Evolutionary conservation across 2,113 vertebrate genomes (phyloP), one percentile per base, ranked within the genome.

Genomic region (Panthera tigris): DNA sequence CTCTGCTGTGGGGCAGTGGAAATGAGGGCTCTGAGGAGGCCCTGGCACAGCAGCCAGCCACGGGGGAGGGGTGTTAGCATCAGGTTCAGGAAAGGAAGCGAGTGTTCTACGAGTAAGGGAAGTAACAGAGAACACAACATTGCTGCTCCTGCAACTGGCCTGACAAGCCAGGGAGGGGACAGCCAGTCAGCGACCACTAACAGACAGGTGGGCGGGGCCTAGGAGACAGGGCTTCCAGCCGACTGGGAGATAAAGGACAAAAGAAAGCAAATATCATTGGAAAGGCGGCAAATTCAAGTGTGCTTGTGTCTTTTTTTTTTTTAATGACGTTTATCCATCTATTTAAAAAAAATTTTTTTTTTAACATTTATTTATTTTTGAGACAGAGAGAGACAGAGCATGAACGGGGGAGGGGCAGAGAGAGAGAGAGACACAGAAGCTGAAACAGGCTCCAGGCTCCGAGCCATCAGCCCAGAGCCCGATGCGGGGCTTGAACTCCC

Each of bases 121-220:
- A 57, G 27, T 2, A 27, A 45, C 11, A 82, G 52, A 41, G 90
- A 23, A 73, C 10, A 76, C 50, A n/a, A 3, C 12, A 8, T 19
- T 0, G 0, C 63, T 55, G 39, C 63, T 23, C 9, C 68, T 48
- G 29, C 1, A 8, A 52, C 39, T 15, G n/a, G 65, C 57, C 50
- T 14, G 33, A 88, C 7, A 23, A 45, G 57, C n/a, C 31, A 2
- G 31, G n/a, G 66, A 13, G 12, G 31, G 41, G 39, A 55, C 1
- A 14, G 55, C 48, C 71, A 69, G 12, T 0, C 4, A 21, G 10
- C 25, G 9, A 63, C 8, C 15, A 14, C 11, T 12, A 69, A 61
- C 0, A 9, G 15, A 21, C 0, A 4, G 13, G 21, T 4, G 14
- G 76, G 36, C 14, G 0, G 57, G 52, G 19, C 18, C 48, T 1